Conservation (phyloP, 2,113 vertebrate genomes). For the Perca schrenkii region DNA sequence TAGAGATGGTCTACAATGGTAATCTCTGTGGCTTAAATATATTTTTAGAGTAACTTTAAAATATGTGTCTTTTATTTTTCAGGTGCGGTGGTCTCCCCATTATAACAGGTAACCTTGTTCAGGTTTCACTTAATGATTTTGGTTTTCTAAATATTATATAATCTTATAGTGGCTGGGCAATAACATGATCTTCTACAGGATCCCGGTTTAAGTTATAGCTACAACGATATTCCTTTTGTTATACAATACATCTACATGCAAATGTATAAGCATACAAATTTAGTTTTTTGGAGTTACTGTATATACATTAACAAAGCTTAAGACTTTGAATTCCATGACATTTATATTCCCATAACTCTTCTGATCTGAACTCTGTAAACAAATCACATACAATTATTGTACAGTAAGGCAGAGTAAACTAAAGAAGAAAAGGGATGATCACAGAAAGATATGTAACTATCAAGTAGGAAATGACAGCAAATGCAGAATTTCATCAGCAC, state of each 20-base stretch:
- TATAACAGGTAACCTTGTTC: conserved; percentile 56
- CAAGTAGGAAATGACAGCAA: neutral
- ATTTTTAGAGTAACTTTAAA: neutral
- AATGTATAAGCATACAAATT: neutral
- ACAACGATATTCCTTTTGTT: neutral
- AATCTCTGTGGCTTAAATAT: neutral
- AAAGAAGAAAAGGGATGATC: neutral
- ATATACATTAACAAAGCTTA: neutral
- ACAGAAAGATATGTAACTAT: neutral
- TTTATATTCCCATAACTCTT: neutral
- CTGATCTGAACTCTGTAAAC: neutral
- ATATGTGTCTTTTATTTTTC: conserved; percentile 28
- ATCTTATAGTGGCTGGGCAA: neutral
- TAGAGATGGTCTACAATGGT: no score
- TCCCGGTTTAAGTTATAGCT: neutral
- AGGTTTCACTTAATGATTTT: neutral
- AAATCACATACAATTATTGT: neutral
- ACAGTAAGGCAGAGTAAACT: neutral
- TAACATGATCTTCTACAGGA: neutral
- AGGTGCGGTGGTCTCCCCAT: conserved; percentile 10
- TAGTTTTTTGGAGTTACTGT: neutral
- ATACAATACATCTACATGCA: neutral
- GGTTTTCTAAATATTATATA: neutral
- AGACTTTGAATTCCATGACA: neutral
- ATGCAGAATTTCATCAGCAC: neutral